Evolutionary conservation across 2,113 vertebrate genomes (phyloP), one percentile per base, ranked within the genome.

Genomic region (Aegithalos caudatus): DNA sequence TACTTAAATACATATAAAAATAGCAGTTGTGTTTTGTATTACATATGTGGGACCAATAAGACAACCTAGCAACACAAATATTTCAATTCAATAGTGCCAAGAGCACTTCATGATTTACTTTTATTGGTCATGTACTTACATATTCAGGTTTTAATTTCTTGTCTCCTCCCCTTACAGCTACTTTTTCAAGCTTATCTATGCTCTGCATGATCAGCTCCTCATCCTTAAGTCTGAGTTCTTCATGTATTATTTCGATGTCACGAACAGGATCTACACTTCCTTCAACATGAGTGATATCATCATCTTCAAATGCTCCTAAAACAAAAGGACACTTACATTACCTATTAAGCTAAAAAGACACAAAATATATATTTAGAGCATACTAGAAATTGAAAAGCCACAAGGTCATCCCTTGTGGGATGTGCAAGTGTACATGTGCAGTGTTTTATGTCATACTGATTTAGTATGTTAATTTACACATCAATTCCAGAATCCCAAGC

Each of bases 201-300:
- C 99, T 98, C 29, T 99, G 99, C 57, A 88, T 94, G 71, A 99
- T 98, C 98, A 99, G 98, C 97, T 99, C 98, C 95, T 99, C 98
- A 97, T 99, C 99, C 97, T 99, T 99, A 96, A 99, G 98, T 95
- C 99, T 98, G 69, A 99, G 99, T 88, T 99, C 99, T 97, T 99
- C 99, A 10, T 99, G 99, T 95, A 98, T 98, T 93, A 98, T 98
- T 98, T 98, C 98, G 76, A 98, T 98, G 94, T 99, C 99, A 94
- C 99, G 98, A 88, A 99, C 98, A 24, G 99, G 99, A 97, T 99
- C 99, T 25, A 99, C 99, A 12, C 98, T 99, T 85, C 99, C 99
- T 98, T 99, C 99, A 94, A 99, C 98, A 7, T 99, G 99, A 37
- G 99, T 98, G 76, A 99, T 99, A 93, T 99, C 99, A 97, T 99